phyloP scores from a whole-genome alignment of 2,113 vertebrate genomes.

The Amblyopsis rosae region DNA sequence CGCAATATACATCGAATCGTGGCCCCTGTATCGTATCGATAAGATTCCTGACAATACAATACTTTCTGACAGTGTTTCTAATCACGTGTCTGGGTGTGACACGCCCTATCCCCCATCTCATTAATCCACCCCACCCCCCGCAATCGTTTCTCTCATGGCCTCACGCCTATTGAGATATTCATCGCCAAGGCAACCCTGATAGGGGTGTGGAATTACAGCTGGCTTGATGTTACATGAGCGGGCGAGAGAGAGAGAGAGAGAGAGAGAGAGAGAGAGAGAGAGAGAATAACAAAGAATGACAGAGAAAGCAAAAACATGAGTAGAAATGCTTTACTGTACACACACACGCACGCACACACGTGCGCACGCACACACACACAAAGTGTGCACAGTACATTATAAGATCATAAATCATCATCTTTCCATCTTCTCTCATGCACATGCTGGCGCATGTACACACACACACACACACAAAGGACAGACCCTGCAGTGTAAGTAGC shows the following conservation, averaged over 20 bases:
- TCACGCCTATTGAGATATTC: constrained; percentile 21
- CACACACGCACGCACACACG: constrained; percentile 8
- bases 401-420: constrained; percentile 51
- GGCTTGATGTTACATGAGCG: constrained; percentile 8
- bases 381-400: constrained; percentile 41
- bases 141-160: too few species aligned
- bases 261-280: neutral
- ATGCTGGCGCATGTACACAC: neutral
- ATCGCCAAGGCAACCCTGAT: constrained; percentile 19
- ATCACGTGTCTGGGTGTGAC: neutral
- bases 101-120: neutral
- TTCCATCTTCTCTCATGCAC: constrained; percentile 4
- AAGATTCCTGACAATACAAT: too few species aligned
- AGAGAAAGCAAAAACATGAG: neutral
- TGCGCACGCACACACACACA: constrained; percentile 5
- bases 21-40: too few species aligned
- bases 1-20: too few species aligned
- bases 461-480: neutral
- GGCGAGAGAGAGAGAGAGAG: neutral
- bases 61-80: neutral
- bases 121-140: too few species aligned
- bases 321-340: neutral
- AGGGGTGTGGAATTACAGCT: constrained; percentile 21
- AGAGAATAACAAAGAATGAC: neutral
- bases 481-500: constrained; percentile 46